A percentile compares a stretch with the other conserved stretches of the same genome.
Conservation (phyloP, 2,797 vertebrate genomes). For the Salarias fasciatus region DNA sequence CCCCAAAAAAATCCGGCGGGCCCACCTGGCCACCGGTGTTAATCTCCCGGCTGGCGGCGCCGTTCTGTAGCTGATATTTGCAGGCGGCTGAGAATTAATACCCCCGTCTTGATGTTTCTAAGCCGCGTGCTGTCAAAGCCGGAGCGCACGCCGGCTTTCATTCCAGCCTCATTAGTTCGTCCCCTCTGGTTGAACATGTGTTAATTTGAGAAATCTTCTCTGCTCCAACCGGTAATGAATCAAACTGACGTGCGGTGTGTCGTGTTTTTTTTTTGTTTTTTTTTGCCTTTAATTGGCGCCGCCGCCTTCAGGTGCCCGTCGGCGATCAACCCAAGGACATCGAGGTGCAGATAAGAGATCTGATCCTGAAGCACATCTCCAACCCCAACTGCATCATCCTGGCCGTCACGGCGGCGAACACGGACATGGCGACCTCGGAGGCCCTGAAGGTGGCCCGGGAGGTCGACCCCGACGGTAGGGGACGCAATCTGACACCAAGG, state of each 20-base stretch:
- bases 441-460: slow-evolving; percentile 97
- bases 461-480: slow-evolving; percentile 93
- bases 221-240: slow-evolving; percentile 24
- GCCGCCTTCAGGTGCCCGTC: slow-evolving; percentile 89
- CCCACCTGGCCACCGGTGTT: slow-evolving; percentile 14
- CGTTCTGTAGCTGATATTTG: slow-evolving; percentile 21
- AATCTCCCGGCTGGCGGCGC: not conserved
- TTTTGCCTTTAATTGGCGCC: slow-evolving; percentile 31
- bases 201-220: slow-evolving; percentile 26
- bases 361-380: slow-evolving; percentile 96
- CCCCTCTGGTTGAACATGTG: slow-evolving; percentile 25
- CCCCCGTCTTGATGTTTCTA: slow-evolving; percentile 1
- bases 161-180: slow-evolving; percentile 50
- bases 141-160: slow-evolving; percentile 32
- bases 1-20: not conserved
- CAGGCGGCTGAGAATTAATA: slow-evolving; percentile 1
- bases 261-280: not conserved
- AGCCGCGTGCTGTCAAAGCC: slow-evolving; percentile 14
- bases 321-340: slow-evolving; percentile 98
- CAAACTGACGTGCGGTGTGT: slow-evolving; percentile 14
- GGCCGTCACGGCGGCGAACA: slow-evolving; percentile 97
- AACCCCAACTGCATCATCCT: slow-evolving; percentile 99
- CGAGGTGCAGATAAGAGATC: slow-evolving; percentile 94
- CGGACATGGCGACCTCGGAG: slow-evolving; percentile 99
- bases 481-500: no score